Percentiles rank a stretch among this genome's conserved stretches.
These are phyloP conservation scores for Tonatia bakeri DNA, from an alignment of 2,113 vertebrate species.

Conservation along the genomic window DNA sequence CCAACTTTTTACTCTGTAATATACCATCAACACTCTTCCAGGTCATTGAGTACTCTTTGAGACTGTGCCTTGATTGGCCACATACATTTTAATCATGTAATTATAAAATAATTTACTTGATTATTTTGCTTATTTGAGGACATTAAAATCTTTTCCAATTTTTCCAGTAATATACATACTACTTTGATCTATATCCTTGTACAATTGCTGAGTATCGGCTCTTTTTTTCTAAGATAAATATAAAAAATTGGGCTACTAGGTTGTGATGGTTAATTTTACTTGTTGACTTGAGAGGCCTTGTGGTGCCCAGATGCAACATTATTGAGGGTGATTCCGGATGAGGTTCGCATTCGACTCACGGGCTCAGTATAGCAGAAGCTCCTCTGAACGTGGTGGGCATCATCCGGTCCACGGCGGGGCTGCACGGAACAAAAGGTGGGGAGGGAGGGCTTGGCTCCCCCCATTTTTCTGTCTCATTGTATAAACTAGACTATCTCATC, in stretches of 20 bases:
- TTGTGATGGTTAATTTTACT: not conserved
- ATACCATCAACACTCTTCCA: not conserved
- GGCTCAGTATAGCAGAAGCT: not conserved
- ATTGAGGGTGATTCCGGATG: not conserved
- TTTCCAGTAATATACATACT: not conserved
- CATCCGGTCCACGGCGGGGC: fast-evolving
- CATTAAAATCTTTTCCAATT: not conserved
- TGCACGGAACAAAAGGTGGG: not conserved
- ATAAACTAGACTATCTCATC: not conserved
- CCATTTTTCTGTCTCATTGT: not conserved
- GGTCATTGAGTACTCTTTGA: not conserved
- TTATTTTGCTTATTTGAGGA: not conserved
- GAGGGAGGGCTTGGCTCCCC: not conserved
- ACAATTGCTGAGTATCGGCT: not conserved
- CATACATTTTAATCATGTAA: not conserved
- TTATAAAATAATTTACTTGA: not conserved
- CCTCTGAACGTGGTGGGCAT: fast-evolving
- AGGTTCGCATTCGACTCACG: not conserved
- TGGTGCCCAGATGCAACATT: not conserved
- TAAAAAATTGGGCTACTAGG: not conserved
- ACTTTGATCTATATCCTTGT: not conserved
- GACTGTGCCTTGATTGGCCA: not conserved
- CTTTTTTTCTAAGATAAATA: not conserved
- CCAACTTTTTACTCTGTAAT: not conserved
- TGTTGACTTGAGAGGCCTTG: not conserved